Evolutionary conservation across 2,888 invertebrate genomes (phyloP).

Genomic region (Pseudococcus viburni): DNA sequence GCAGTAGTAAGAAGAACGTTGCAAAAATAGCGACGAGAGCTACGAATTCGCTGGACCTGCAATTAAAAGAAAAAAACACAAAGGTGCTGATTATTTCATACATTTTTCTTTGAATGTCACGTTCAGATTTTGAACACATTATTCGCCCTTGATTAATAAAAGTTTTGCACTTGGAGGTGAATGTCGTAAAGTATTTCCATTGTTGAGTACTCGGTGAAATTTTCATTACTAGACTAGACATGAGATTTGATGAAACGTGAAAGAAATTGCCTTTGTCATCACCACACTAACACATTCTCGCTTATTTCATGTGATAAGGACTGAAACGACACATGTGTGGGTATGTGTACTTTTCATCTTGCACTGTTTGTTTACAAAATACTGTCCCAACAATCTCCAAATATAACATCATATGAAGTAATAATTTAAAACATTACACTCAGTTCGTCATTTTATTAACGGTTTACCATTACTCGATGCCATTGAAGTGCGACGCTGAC

Average conservation of each 20-base stretch:
- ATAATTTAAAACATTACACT: slow-evolving; percentile 2
- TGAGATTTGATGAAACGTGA: neutral
- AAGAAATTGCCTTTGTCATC: neutral
- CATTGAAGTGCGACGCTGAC: neutral
- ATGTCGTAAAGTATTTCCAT: slow-evolving; percentile 1
- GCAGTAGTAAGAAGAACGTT: slow-evolving; percentile 87
- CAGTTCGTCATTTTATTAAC: neutral
- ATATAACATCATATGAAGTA: slow-evolving; percentile 29
- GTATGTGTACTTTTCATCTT: neutral
- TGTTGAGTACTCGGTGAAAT: neutral
- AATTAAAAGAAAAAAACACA: slow-evolving; percentile 68
- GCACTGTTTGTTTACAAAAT: slow-evolving; percentile 33
- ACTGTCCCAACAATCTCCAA: neutral
- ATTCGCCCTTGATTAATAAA: neutral
- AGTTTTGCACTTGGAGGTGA: neutral
- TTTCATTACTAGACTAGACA: neutral
- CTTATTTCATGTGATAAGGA: neutral
- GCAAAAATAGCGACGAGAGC: slow-evolving; percentile 87
- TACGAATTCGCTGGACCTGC: slow-evolving; percentile 86
- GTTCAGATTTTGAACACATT: no score
- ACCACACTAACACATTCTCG: slow-evolving; percentile 5
- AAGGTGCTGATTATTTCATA: neutral
- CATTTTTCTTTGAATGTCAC: neutral
- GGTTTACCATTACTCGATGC: slow-evolving; percentile 31
- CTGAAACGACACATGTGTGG: neutral